phyloP scores from a whole-genome alignment of 2,797 vertebrate genomes.

The Tiaroga cobitis region DNA sequence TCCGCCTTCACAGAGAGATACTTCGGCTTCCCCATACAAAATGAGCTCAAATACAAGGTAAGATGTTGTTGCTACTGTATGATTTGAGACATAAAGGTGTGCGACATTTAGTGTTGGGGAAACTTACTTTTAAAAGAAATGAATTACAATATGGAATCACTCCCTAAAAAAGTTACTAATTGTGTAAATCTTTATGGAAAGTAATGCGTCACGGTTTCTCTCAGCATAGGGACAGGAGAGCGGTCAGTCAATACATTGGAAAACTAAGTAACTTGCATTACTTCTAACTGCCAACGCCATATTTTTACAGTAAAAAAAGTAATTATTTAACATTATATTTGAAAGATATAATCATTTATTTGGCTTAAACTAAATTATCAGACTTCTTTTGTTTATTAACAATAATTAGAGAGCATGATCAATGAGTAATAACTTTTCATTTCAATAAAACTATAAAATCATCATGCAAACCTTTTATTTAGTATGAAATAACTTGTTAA shows the following conservation, averaged over 20 bases:
- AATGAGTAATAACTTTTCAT: background rate
- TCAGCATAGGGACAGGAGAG: no score
- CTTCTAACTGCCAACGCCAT: no score
- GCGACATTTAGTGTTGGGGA: background rate
- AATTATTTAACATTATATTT: no score
- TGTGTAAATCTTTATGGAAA: no score
- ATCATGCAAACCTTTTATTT: no score
- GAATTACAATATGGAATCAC: background rate
- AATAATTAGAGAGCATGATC: background rate
- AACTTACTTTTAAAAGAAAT: background rate
- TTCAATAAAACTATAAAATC: background rate
- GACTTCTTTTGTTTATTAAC: background rate
- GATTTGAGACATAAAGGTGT: background rate
- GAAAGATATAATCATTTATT: no score
- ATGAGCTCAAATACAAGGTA: constrained; percentile 70
- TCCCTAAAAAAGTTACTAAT: no score
- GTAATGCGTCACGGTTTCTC: no score
- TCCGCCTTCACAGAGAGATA: constrained; percentile 74
- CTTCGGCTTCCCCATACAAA: constrained; percentile 68
- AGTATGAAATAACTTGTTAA: background rate
- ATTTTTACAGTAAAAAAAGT: no score
- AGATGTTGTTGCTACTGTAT: background rate
- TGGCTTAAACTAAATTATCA: no score
- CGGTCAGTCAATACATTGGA: no score
- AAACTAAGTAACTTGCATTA: no score